Evolutionary conservation across 2,113 vertebrate genomes (phyloP).

Genomic region (Nansenia antarctica): DNA sequence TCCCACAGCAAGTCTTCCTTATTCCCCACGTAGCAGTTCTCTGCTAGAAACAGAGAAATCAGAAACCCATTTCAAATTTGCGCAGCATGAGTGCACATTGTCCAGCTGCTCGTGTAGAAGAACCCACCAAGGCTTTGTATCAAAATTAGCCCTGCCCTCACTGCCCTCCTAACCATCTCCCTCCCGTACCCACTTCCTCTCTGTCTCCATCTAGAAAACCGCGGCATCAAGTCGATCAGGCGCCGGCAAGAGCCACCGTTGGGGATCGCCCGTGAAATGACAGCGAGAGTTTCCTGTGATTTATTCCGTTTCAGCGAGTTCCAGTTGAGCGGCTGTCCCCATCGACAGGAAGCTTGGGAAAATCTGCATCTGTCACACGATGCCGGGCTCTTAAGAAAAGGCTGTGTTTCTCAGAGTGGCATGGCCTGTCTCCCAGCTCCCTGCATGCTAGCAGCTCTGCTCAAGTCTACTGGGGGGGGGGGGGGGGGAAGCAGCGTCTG

Average conservation of each 20-base stretch:
- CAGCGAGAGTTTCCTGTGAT: slow-evolving; percentile 85
- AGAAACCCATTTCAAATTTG: slow-evolving; percentile 76
- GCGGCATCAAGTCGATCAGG: slow-evolving; percentile 66
- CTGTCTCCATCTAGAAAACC: slow-evolving; percentile 77
- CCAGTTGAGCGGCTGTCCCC: slow-evolving; percentile 68
- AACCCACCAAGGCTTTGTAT: slow-evolving; percentile 80
- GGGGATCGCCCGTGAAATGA: slow-evolving; percentile 77
- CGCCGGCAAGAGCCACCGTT: slow-evolving; percentile 55
- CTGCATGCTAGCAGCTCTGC: background rate
- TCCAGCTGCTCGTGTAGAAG: slow-evolving; percentile 78
- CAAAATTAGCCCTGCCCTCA: slow-evolving; percentile 72
- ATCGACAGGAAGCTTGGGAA: slow-evolving; percentile 77
- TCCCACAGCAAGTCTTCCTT: background rate
- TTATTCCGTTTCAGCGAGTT: slow-evolving; percentile 78
- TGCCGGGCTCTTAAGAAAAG: slow-evolving; percentile 52
- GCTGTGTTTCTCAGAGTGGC: slow-evolving; percentile 55
- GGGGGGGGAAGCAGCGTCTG: background rate
- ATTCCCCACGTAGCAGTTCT: background rate
- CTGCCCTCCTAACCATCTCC: slow-evolving; percentile 62
- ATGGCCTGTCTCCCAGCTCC: slow-evolving; percentile 36
- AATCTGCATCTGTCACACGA: slow-evolving; percentile 85
- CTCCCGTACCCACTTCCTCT: slow-evolving; percentile 14
- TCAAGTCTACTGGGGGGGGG: background rate
- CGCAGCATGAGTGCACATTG: slow-evolving; percentile 67
- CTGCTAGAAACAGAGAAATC: slow-evolving; percentile 12